Evolutionary conservation across 2,113 vertebrate genomes (phyloP).

Genomic region (Mionectes macconnelli): DNA sequence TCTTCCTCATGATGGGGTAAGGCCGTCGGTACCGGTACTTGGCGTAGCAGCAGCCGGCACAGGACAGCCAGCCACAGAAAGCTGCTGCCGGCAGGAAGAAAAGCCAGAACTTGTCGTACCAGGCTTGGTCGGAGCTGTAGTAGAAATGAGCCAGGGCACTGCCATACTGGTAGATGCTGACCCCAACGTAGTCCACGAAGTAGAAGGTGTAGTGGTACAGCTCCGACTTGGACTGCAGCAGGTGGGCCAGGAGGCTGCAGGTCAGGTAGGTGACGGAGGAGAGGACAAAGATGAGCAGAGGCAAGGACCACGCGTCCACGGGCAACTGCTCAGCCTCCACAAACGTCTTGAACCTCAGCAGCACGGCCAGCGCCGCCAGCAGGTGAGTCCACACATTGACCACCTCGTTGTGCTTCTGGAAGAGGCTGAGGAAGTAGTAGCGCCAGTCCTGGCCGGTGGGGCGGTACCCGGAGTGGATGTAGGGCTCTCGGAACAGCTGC

Average conservation of each 20-base stretch:
- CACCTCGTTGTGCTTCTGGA: constrained; percentile 91
- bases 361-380: constrained; percentile 78
- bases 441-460: constrained; percentile 84
- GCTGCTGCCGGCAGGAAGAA: constrained; percentile 85
- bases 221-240: constrained; percentile 90
- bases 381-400: constrained; percentile 94
- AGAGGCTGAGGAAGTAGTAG: constrained; percentile 90
- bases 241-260: constrained; percentile 88
- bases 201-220: constrained; percentile 90
- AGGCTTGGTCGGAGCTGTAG: constrained; percentile 83
- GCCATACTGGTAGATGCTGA: constrained; percentile 90
- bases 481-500: constrained; percentile 87
- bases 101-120: constrained; percentile 81
- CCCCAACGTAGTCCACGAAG: constrained; percentile 91
- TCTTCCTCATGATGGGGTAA: constrained; percentile 86
- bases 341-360: constrained; percentile 84
- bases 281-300: constrained; percentile 81
- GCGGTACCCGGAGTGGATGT: constrained; percentile 87
- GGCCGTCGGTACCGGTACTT: constrained; percentile 87
- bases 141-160: constrained; percentile 89
- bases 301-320: constrained; percentile 69
- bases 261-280: constrained; percentile 84
- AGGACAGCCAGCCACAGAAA: constrained; percentile 88
- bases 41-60: constrained; percentile 86
- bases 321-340: constrained; percentile 68